Conservation (phyloP, 2,888 invertebrate species). For the Eueremaeus valkanovi region DNA sequence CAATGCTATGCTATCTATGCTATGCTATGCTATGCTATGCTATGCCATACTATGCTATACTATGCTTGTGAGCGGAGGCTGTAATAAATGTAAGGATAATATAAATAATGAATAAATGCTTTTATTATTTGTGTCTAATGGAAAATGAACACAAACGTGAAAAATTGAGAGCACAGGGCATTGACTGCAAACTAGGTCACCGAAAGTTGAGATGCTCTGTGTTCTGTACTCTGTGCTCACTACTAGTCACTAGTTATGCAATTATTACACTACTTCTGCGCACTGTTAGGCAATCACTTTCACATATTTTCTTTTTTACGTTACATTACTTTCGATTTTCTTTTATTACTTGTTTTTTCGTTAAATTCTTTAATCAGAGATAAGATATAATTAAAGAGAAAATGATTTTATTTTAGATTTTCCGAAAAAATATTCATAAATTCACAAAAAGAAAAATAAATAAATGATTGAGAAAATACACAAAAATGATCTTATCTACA, state of each 20-base stretch:
- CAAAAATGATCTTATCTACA: neutral
- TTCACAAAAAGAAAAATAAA: neutral
- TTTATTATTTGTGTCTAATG: slow-evolving; percentile 34
- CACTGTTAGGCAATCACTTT: neutral
- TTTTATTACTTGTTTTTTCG: too few species aligned
- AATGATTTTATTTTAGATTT: too few species aligned
- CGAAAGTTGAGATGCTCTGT: slow-evolving; percentile 22
- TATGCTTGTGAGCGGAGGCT: slow-evolving; percentile 8
- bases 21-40: neutral
- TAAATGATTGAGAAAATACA: neutral
- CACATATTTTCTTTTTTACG: too few species aligned
- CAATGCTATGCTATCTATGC: neutral
- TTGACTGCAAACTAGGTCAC: slow-evolving; percentile 29
- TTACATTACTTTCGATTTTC: neutral
- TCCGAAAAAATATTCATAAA: too few species aligned
- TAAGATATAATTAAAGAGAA: too few species aligned
- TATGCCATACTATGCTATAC: neutral
- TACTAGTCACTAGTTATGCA: slow-evolving; percentile 10
- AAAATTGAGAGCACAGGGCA: slow-evolving; percentile 29
- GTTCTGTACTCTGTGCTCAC: neutral
- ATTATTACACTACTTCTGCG: slow-evolving; percentile 1
- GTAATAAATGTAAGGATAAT: slow-evolving; percentile 33
- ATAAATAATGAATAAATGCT: slow-evolving; percentile 35
- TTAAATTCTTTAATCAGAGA: too few species aligned
- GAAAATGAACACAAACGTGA: slow-evolving; percentile 31